Percentiles rank a stretch among this genome's conserved stretches.
phyloP scores from a whole-genome alignment of 2,888 invertebrate genomes.

The Agrotis clavis region DNA sequence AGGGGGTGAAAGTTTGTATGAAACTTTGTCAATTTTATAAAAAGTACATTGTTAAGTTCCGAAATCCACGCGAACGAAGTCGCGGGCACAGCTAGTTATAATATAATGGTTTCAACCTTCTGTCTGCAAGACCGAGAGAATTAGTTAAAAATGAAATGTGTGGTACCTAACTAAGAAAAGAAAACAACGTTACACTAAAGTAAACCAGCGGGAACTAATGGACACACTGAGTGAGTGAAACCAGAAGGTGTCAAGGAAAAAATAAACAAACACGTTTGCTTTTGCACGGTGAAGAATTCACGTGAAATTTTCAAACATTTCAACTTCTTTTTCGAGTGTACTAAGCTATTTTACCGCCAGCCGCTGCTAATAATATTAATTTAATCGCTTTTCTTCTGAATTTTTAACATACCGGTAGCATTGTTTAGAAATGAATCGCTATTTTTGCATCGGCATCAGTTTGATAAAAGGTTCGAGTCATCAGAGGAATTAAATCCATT shows the following conservation, averaged over 20 bases:
- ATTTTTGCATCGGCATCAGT: constrained; percentile 26
- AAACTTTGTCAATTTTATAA: too few relatives aligned
- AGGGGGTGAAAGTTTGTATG: too few relatives aligned
- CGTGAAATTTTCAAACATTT: constrained; percentile 71
- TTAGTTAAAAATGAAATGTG: constrained; percentile 66
- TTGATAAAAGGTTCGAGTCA: constrained; percentile 19
- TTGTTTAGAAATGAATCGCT: constrained; percentile 45
- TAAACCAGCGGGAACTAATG: constrained; percentile 88
- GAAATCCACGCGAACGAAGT: too few relatives aligned
- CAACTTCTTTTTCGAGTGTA: constrained; percentile 59
- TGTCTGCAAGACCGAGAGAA: constrained; percentile 40
- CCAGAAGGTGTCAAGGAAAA: constrained; percentile 85
- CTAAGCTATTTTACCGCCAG: constrained; percentile 22
- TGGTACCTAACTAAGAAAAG: constrained; percentile 65
- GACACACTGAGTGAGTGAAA: constrained; percentile 89
- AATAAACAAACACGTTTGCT: constrained; percentile 73
- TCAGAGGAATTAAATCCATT: constrained; percentile 21
- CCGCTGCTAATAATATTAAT: constrained; percentile 23
- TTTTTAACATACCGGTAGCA: constrained; percentile 25
- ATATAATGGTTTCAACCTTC: constrained; percentile 19
- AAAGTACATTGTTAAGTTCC: too few relatives aligned
- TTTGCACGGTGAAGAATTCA: constrained; percentile 63
- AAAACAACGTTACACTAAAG: constrained; percentile 79
- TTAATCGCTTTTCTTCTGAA: constrained; percentile 15
- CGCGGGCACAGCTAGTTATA: too few relatives aligned